Conservation (phyloP, 1,140 invertebrate genomes). For the Potamilus streckersoni region DNA sequence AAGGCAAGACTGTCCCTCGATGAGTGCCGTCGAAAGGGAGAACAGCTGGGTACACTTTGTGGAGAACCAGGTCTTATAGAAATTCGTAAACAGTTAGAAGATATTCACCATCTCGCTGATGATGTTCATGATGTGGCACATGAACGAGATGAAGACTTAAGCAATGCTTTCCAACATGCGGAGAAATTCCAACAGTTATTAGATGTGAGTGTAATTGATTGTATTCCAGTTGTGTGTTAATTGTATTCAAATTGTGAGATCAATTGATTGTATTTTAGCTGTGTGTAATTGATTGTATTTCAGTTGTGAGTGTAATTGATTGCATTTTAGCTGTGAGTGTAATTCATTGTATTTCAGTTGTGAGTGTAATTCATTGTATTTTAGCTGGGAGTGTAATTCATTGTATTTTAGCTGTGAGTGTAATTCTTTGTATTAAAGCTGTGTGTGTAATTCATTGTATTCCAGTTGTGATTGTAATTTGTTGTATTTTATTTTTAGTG, state of each 20-base stretch:
- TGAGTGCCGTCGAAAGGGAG: conserved; percentile 89
- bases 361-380: conserved; percentile 27
- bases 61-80: conserved; percentile 97
- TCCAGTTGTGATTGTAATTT: too few relatives aligned
- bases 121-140: conserved; percentile 62
- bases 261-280: conserved; percentile 71
- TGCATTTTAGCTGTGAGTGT: conserved; percentile 72
- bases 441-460: too few relatives aligned
- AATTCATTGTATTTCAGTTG: conserved; percentile 72
- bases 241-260: too few relatives aligned
- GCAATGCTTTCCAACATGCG: conserved; percentile 94
- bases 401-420: conserved; percentile 72
- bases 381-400: conserved; percentile 72
- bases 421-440: too few relatives aligned
- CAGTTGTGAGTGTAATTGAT: too few relatives aligned
- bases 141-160: conserved; percentile 77
- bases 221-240: conserved; percentile 42
- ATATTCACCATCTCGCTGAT: conserved; percentile 57
- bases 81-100: conserved; percentile 95
- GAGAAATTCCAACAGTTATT: conserved; percentile 96
- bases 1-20: conserved; percentile 90
- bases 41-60: conserved; percentile 90
- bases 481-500: too few relatives aligned
- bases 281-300: conserved; percentile 31
- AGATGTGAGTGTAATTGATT: conserved; percentile 62